phyloP scores from a whole-genome alignment of 2,113 vertebrate species.

The Notiomystis cincta region DNA sequence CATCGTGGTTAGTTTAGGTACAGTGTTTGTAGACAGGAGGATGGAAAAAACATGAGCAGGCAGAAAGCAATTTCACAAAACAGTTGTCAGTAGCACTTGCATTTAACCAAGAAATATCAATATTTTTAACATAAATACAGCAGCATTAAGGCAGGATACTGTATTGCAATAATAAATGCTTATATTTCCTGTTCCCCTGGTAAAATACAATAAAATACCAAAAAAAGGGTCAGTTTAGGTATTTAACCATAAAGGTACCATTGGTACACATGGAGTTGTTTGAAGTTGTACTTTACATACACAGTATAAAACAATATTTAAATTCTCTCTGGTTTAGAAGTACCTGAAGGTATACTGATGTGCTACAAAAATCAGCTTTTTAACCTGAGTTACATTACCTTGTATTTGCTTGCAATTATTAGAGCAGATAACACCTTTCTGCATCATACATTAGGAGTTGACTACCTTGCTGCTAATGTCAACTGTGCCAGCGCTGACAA shows the following conservation, averaged over 20 bases:
- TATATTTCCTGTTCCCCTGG: neutral
- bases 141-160: neutral
- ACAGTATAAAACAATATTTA: neutral
- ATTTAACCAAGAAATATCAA: neutral
- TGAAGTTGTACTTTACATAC: neutral
- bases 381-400: neutral
- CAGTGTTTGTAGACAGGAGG: neutral
- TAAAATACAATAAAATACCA: neutral
- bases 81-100: neutral
- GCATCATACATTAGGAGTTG: neutral
- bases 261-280: neutral
- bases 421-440: neutral
- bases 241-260: neutral
- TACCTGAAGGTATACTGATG: neutral
- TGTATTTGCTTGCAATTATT: neutral
- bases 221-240: neutral
- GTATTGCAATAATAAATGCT: neutral
- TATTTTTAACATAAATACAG: neutral
- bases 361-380: neutral
- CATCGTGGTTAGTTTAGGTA: neutral
- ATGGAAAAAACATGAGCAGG: neutral
- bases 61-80: neutral
- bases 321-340: neutral
- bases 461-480: neutral
- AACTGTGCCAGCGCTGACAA: neutral